Conservation (phyloP, 2,797 vertebrate species). For the Anabacerthia variegaticeps region DNA sequence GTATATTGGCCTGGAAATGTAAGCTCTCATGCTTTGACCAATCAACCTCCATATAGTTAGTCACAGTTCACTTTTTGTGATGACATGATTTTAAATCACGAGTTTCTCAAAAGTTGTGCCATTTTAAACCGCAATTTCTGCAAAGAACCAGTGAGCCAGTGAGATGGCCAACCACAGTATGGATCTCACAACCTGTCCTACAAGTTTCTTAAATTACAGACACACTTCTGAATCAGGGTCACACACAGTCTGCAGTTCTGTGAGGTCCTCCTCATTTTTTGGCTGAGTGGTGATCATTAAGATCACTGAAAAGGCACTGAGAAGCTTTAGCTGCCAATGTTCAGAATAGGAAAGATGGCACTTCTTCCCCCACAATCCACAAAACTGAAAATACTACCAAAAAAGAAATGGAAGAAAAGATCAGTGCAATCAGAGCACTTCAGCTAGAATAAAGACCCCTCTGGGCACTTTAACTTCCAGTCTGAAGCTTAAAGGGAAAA, state of each 20-base stretch:
- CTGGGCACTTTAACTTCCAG: not conserved
- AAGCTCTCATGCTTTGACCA: not conserved
- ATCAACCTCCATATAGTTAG: not conserved
- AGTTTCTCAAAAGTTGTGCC: not conserved
- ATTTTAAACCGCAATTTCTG: not conserved
- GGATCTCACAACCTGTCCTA: constrained; percentile 8
- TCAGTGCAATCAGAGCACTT: not conserved
- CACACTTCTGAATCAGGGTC: not conserved
- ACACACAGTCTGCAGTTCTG: not conserved
- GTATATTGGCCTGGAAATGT: not conserved
- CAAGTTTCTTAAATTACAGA: constrained; percentile 35
- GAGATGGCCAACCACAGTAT: not conserved
- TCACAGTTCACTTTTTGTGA: not conserved
- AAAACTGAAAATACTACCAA: not conserved
- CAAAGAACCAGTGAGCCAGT: not conserved
- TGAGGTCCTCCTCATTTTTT: not conserved
- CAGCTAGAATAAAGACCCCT: constrained; percentile 11
- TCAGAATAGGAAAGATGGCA: not conserved
- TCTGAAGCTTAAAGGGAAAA: constrained; percentile 1
- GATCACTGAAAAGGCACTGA: not conserved
- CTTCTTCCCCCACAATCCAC: not conserved
- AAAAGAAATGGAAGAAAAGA: not conserved
- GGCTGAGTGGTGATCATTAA: not conserved
- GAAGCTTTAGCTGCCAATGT: not conserved
- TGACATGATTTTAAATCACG: not conserved